These are phyloP conservation scores for Poeciliopsis infans DNA, from an alignment of 2,797 vertebrate genomes.

Conservation along the genomic window DNA sequence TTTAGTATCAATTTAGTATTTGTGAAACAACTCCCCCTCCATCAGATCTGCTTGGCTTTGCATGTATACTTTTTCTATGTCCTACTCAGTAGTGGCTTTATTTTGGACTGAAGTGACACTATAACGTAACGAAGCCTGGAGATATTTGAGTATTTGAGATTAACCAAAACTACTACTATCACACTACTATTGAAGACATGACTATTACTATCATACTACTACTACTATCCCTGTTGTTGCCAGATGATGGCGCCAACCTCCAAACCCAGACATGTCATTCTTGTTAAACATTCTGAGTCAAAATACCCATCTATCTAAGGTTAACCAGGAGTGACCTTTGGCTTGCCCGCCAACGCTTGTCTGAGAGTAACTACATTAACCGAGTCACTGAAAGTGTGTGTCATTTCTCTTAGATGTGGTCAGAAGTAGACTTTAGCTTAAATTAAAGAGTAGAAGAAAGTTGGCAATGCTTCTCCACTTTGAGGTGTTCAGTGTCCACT, in stretches of 20 bases:
- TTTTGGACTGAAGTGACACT: neutral
- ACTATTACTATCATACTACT: too few species aligned
- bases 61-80: neutral
- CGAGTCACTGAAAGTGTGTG: constrained; percentile 53
- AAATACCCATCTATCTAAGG: constrained; percentile 20
- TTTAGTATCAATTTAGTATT: neutral
- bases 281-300: constrained; percentile 20
- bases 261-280: neutral
- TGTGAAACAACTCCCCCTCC: neutral
- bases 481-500: constrained; percentile 28
- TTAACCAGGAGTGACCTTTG: constrained; percentile 21
- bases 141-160: neutral
- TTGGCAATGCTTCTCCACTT: constrained; percentile 21
- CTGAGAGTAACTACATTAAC: constrained; percentile 40
- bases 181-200: too few species aligned
- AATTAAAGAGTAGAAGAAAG: constrained; percentile 41
- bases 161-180: neutral
- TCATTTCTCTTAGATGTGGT: constrained; percentile 56
- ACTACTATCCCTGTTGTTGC: constrained; percentile 23
- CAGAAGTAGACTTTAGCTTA: constrained; percentile 42
- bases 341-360: constrained; percentile 39
- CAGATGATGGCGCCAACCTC: constrained; percentile 51
- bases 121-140: neutral
- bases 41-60: neutral
- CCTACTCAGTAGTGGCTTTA: neutral